Conservation (phyloP, 2,888 invertebrate genomes). For the Heliconius ismenius region DNA sequence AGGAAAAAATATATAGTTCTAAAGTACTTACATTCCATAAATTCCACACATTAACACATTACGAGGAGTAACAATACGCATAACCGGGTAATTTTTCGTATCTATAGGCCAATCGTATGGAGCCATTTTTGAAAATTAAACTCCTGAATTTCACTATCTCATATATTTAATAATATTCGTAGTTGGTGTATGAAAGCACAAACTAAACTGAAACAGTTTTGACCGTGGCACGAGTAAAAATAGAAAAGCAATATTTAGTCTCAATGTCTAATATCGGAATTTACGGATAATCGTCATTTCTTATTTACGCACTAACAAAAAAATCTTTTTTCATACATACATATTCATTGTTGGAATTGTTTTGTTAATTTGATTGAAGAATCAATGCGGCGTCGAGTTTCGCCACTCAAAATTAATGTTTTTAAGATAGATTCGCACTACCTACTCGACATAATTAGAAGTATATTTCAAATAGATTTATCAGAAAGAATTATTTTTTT, state of each 20-base stretch:
- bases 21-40: slow-evolving; percentile 66
- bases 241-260: slow-evolving; percentile 33
- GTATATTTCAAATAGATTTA: no score
- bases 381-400: not conserved
- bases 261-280: slow-evolving; percentile 16
- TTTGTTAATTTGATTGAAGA: no score
- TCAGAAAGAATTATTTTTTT: no score
- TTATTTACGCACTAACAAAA: not conserved
- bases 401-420: not conserved
- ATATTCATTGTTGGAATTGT: no score
- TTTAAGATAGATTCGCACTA: no score
- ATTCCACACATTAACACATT: slow-evolving; percentile 63
- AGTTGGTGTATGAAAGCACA: slow-evolving; percentile 28
- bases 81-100: slow-evolving; percentile 66
- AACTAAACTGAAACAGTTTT: slow-evolving; percentile 40
- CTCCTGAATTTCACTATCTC: not conserved
- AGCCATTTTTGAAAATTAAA: slow-evolving; percentile 51
- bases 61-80: slow-evolving; percentile 67
- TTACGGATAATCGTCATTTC: slow-evolving; percentile 46
- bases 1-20: slow-evolving; percentile 19
- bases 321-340: not conserved
- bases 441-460: no score
- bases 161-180: slow-evolving; percentile 3
- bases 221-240: slow-evolving; percentile 44
- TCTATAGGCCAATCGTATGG: slow-evolving; percentile 65